phyloP scores from a whole-genome alignment of 2,888 invertebrate species.

The Caenorhabditis sp. region DNA sequence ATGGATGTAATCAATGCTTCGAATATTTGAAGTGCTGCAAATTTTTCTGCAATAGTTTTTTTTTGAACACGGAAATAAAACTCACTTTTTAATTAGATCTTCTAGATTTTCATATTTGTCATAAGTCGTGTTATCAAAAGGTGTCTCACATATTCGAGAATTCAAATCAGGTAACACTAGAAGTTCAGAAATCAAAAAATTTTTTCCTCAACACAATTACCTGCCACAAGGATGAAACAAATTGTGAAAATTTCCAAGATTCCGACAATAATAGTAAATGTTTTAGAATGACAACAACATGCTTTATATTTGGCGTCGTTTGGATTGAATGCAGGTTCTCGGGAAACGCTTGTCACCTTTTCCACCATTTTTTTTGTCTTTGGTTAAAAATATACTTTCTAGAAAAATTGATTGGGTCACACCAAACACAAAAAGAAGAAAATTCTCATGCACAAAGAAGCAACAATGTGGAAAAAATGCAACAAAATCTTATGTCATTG shows the following conservation, averaged over 20 bases:
- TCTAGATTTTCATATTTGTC: not conserved
- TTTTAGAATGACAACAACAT: constrained; percentile 58
- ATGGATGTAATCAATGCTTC: not conserved
- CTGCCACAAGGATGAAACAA: constrained; percentile 66
- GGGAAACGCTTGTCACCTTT: not conserved
- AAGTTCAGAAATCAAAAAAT: constrained; percentile 3
- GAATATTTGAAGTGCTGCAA: not conserved
- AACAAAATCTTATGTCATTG: too few relatives aligned
- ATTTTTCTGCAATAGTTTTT: not conserved
- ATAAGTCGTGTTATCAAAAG: not conserved
- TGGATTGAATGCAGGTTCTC: constrained; percentile 50
- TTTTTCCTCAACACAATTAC: constrained; percentile 22
- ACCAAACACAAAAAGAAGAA: too few relatives aligned
- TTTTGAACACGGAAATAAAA: not conserved
- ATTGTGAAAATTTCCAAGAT: constrained; percentile 67
- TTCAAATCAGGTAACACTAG: constrained; percentile 58
- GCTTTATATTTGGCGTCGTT: constrained; percentile 44
- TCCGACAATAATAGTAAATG: constrained; percentile 63
- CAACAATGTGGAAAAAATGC: too few relatives aligned
- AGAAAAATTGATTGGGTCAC: too few relatives aligned
- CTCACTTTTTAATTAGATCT: not conserved
- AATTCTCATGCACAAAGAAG: too few relatives aligned
- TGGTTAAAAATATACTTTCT: too few relatives aligned
- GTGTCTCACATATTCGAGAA: constrained; percentile 41
- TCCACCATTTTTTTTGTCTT: not conserved